phyloP scores from a whole-genome alignment of 1,140 invertebrate genomes.

The Neuroterus valhalla region DNA sequence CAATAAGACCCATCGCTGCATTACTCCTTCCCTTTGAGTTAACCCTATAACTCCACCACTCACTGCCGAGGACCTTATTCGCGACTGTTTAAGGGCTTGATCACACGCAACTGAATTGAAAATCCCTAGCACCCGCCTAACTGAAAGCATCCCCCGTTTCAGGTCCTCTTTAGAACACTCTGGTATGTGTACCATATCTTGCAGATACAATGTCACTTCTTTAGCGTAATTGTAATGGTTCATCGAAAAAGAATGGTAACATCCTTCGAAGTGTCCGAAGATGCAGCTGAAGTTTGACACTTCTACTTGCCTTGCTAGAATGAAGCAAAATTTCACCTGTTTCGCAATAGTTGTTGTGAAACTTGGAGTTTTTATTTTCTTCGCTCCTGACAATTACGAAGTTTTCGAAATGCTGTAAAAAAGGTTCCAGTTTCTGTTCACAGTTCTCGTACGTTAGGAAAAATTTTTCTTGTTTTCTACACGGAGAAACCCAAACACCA shows the following conservation, averaged over 20 bases:
- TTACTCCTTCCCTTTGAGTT: constrained; percentile 51
- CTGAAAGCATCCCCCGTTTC: constrained; percentile 16
- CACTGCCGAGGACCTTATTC: constrained; percentile 48
- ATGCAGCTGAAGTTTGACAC: neutral
- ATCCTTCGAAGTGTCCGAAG: neutral
- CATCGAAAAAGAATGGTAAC: constrained; percentile 16
- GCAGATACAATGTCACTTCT: neutral
- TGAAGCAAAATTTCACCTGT: neutral
- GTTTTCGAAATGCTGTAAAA: neutral
- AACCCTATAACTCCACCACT: constrained; percentile 57
- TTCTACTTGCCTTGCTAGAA: neutral
- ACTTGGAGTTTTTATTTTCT: neutral
- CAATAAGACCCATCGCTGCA: constrained; percentile 52
- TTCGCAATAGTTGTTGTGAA: neutral
- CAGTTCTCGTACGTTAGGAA: neutral
- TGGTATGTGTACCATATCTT: too few species aligned
- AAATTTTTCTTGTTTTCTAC: neutral
- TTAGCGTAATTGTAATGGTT: constrained; percentile 5
- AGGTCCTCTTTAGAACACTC: too few species aligned
- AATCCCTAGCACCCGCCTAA: neutral
- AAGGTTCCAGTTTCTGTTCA: neutral
- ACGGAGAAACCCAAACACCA: too few species aligned
- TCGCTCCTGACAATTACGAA: neutral
- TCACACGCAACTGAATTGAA: constrained; percentile 36
- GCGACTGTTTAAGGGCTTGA: constrained; percentile 45